Evolutionary conservation across 2,888 invertebrate genomes (phyloP).

Genomic region (Pogonocherus hispidulus): DNA sequence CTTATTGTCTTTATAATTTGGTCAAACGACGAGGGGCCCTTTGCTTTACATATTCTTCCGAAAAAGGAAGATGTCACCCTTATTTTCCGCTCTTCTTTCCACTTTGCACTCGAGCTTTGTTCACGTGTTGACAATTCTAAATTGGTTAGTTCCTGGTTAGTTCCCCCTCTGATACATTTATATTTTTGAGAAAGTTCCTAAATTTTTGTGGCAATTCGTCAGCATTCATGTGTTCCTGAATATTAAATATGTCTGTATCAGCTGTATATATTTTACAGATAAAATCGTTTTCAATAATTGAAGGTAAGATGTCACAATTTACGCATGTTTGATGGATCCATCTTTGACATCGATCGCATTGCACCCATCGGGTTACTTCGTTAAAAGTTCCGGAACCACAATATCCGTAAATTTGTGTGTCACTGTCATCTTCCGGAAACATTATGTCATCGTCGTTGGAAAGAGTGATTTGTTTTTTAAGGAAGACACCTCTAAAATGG

Average conservation of each 20-base stretch:
- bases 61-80: not conserved
- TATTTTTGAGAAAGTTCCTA: too few species aligned
- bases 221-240: not conserved
- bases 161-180: too few species aligned
- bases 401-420: slow-evolving; percentile 42
- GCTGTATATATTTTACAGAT: not conserved
- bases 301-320: not conserved
- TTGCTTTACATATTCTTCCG: not conserved
- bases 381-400: slow-evolving; percentile 27
- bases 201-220: not conserved
- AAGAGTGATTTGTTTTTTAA: not conserved
- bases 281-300: not conserved
- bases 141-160: too few species aligned
- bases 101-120: not conserved
- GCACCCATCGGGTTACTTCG: not conserved
- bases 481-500: not conserved
- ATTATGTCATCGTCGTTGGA: not conserved
- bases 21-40: not conserved
- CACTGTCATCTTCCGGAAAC: not conserved
- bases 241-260: not conserved
- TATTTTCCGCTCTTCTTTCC: slow-evolving; percentile 31
- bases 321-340: not conserved
- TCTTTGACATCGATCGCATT: not conserved
- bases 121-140: not conserved
- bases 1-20: not conserved